Base-by-base conservation (phyloP, 92 coral and sea anemone genomes). In the Parazoanthus darwini region DNA sequence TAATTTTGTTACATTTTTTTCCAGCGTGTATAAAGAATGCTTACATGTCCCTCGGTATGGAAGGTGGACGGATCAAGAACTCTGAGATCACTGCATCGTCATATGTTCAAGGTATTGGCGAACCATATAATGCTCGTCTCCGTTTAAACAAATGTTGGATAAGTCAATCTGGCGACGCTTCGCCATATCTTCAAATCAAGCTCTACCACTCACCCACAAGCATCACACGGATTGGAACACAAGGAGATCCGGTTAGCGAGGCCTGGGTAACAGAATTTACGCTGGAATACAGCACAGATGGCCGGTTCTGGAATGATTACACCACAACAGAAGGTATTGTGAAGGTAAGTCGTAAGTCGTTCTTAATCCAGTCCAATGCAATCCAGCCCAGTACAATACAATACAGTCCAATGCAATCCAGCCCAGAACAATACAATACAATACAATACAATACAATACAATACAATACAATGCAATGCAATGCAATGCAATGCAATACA, bases 191-290 rank as follows among this genome's bases (percentile, higher is more conserved):
- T 79, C 83, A 79, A 29, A 50, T 79, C 29, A 48, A 79, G 36
- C 83, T 79, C 15, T 59, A 22, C 15, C 7, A 59, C 23, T 25
- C 70, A 8, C 70, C 83, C 36, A 79, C 83, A 25, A 50, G 42
- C 38, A 6, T 79, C n/a, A 79, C 83, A 22, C 11, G 23, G 83
- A n/a, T 79, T 79, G 66, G 29, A 1, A 80, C 85, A 10, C 85
- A 54, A 5, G 71, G 85, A 4, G 72, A 35, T 33, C 85, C 72
- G 11, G 10, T 5, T 29, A 15, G 3, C 14, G 0, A 3, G 14
- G 72, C 43, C 50, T 80, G 85, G 85, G 85, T 80, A 8, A 80
- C 48, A 14, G 85, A 80, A 29, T 80, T 26, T 33, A 80, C 85
- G 20, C 48, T 80, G 23, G n/a, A 80, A 8, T 58, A 80, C 11